These are phyloP conservation scores for Hedya salicella DNA, from an alignment of 2,888 invertebrate species.

Conservation along the genomic window DNA sequence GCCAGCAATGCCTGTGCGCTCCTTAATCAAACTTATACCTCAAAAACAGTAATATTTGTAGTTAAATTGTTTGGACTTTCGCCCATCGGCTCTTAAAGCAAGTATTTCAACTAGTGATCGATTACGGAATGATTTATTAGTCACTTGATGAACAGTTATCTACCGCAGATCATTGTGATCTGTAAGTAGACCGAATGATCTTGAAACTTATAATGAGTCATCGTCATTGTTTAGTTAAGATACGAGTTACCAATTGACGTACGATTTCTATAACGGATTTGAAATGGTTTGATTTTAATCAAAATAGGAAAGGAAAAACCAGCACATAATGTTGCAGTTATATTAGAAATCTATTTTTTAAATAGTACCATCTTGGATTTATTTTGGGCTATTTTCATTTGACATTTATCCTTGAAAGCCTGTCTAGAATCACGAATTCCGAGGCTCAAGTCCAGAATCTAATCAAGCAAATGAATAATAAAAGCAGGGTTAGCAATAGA, in stretches of 20 bases:
- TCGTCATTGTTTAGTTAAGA: not conserved
- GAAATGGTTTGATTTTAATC: too few relatives aligned
- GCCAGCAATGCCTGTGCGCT: not conserved
- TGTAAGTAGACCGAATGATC: conserved; percentile 31
- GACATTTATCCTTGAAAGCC: too few relatives aligned
- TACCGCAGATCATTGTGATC: conserved; percentile 17
- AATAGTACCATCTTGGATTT: too few relatives aligned
- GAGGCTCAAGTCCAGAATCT: not conserved
- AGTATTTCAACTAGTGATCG: conserved; percentile 10
- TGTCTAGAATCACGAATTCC: not conserved
- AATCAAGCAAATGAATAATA: conserved; percentile 18
- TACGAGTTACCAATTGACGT: not conserved
- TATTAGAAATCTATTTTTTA: too few relatives aligned
- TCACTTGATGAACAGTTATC: conserved; percentile 15
- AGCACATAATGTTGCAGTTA: too few relatives aligned
- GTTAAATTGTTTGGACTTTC: not conserved
- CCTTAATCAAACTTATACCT: not conserved
- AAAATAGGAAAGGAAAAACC: too few relatives aligned
- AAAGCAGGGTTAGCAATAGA: conserved; percentile 7
- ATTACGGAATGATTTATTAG: conserved; percentile 28
- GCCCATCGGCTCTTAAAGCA: not conserved
- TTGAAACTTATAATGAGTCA: conserved; percentile 21
- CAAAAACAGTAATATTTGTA: not conserved
- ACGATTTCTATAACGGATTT: not conserved
- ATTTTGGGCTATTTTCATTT: too few relatives aligned